phyloP scores from a whole-genome alignment of 2,888 invertebrate species.

The Drosophila emarginata region DNA sequence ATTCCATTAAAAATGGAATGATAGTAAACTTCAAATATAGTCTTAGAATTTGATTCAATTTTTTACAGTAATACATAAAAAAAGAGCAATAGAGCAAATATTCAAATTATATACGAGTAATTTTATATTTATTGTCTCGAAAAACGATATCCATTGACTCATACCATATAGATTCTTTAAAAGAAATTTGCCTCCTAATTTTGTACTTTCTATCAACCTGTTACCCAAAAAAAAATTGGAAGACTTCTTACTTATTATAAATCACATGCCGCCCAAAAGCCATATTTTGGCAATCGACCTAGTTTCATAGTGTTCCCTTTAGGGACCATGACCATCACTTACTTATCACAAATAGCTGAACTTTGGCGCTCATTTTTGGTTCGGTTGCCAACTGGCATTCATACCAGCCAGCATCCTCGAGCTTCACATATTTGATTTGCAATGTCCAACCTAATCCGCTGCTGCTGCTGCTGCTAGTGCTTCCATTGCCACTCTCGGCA shows the following conservation, averaged over 20 bases:
- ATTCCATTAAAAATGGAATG: too few species aligned
- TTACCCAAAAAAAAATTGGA: not conserved
- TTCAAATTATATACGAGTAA: too few species aligned
- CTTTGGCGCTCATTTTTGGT: constrained; percentile 96
- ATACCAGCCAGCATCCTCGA: constrained; percentile 93
- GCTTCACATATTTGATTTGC: constrained; percentile 94
- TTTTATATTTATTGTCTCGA: too few species aligned
- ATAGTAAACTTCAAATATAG: too few species aligned
- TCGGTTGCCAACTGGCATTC: constrained; percentile 97
- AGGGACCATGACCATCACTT: constrained; percentile 35
- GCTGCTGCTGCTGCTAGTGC: constrained; percentile 84
- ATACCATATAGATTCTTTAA: too few species aligned
- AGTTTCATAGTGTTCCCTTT: not conserved
- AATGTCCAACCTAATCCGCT: constrained; percentile 92
- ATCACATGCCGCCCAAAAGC: not conserved
- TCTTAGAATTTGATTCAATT: too few species aligned
- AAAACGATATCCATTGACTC: too few species aligned
- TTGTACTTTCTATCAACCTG: not conserved
- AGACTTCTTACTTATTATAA: not conserved
- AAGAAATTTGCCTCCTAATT: too few species aligned
- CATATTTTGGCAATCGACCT: not conserved
- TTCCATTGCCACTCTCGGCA: constrained; percentile 79
- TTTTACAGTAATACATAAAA: too few species aligned
- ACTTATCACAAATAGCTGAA: constrained; percentile 81
- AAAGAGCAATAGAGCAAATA: too few species aligned